These are phyloP conservation scores for Hemaris fuciformis DNA, from an alignment of 2,888 invertebrate species.

Conservation along the genomic window DNA sequence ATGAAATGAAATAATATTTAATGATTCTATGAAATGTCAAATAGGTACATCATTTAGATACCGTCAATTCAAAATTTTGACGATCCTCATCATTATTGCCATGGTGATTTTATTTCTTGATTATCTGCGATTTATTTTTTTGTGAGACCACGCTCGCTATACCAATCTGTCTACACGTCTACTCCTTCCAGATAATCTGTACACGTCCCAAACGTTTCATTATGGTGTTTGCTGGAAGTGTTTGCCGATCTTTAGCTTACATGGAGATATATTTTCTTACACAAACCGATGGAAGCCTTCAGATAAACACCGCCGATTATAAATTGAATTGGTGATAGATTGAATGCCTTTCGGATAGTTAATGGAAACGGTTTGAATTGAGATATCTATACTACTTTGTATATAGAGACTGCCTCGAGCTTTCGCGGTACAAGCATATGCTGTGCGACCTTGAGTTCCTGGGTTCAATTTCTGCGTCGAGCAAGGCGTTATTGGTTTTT, in stretches of 20 bases:
- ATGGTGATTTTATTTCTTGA: too few relatives aligned
- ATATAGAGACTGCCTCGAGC: too few relatives aligned
- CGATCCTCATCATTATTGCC: too few relatives aligned
- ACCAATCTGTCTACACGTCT: background rate
- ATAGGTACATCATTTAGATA: too few relatives aligned
- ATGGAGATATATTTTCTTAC: slow-evolving; percentile 54
- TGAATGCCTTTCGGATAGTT: background rate
- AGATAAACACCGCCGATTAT: background rate
- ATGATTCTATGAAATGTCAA: too few relatives aligned
- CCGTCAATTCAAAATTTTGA: too few relatives aligned
- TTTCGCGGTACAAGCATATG: too few relatives aligned
- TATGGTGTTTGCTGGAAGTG: slow-evolving; percentile 58
- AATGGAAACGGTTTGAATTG: background rate
- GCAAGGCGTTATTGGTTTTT: too few relatives aligned
- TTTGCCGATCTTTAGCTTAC: slow-evolving; percentile 61
- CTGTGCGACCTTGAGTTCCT: too few relatives aligned
- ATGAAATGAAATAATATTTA: too few relatives aligned
- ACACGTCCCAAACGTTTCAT: slow-evolving; percentile 33
- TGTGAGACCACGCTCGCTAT: background rate
- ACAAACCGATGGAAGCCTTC: background rate
- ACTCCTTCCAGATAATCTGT: slow-evolving; percentile 27
- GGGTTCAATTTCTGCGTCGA: too few relatives aligned
- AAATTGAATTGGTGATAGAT: background rate
- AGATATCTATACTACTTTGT: background rate
- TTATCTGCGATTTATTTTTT: too few relatives aligned